Conservation (phyloP, 2,113 vertebrate genomes). For the Phylloscopus whistleri region DNA sequence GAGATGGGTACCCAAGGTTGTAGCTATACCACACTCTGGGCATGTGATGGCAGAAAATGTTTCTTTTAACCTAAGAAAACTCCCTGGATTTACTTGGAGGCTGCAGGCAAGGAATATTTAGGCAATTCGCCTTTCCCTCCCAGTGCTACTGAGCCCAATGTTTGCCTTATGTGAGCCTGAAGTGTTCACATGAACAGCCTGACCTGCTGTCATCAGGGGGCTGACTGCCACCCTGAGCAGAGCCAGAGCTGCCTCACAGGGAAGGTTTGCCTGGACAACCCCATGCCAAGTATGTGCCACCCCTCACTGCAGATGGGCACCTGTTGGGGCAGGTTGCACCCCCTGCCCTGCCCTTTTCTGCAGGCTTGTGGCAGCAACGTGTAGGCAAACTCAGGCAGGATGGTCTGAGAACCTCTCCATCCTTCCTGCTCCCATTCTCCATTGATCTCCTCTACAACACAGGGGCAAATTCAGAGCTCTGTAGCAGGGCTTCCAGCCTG, state of each 20-base stretch:
- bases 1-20: not conserved
- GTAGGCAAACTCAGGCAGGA: not conserved
- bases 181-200: not conserved
- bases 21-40: rapidly evolving
- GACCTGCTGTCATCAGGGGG: not conserved
- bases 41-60: not conserved
- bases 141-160: not conserved
- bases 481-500: not conserved
- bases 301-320: not conserved
- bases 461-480: not conserved
- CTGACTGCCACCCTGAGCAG: not conserved
- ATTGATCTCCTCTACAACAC: not conserved
- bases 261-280: not conserved
- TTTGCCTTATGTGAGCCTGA: not conserved
- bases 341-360: not conserved
- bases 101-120: not conserved
- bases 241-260: not conserved
- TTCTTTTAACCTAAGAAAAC: not conserved
- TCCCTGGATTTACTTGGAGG: not conserved
- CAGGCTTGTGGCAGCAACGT: not conserved
- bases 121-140: not conserved
- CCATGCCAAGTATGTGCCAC: rapidly evolving
- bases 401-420: not conserved
- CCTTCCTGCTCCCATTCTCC: not conserved
- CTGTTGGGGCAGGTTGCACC: not conserved